Conservation (phyloP, 2,113 vertebrate species). For the Aspiorhynchus laticeps region DNA sequence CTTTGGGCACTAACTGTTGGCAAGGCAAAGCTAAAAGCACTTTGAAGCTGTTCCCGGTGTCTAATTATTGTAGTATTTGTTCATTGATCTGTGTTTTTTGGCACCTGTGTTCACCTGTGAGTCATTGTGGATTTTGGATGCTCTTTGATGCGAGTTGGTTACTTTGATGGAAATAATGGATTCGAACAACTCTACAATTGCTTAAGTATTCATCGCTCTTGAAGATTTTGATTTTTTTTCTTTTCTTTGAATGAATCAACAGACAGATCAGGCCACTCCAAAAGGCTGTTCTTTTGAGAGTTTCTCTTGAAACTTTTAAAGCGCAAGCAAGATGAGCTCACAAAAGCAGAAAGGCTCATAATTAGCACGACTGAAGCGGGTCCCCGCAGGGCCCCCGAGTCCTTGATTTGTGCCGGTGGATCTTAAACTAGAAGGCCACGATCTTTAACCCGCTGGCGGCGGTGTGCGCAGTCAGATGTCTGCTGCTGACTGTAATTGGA, state of each 20-base stretch:
- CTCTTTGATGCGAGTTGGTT: neutral
- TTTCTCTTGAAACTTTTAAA: neutral
- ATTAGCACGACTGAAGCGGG: slow-evolving; percentile 64
- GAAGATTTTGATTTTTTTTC: neutral
- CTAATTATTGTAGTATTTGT: slow-evolving; percentile 11
- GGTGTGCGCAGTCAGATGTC: slow-evolving; percentile 21
- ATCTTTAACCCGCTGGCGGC: slow-evolving; percentile 58
- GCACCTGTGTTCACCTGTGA: slow-evolving; percentile 23
- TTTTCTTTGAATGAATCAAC: slow-evolving; percentile 6
- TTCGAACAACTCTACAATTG: neutral
- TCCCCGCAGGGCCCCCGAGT: slow-evolving; percentile 53
- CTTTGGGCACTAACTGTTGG: neutral
- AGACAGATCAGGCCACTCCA: neutral
- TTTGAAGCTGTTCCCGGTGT: neutral
- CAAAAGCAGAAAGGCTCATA: slow-evolving; percentile 36
- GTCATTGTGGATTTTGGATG: slow-evolving; percentile 10
- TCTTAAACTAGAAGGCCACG: slow-evolving; percentile 57
- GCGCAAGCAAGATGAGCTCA: neutral
- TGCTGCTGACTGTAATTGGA: slow-evolving; percentile 47
- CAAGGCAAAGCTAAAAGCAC: neutral
- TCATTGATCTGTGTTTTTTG: slow-evolving; percentile 26
- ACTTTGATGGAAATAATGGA: neutral
- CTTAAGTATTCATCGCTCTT: neutral
- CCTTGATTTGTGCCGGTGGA: slow-evolving; percentile 1
- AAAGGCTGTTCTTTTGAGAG: no score